A percentile compares a stretch with the other conserved stretches of the same genome.
Conservation (phyloP, 2,113 vertebrate species). For the Cochlearius cochlearius region DNA sequence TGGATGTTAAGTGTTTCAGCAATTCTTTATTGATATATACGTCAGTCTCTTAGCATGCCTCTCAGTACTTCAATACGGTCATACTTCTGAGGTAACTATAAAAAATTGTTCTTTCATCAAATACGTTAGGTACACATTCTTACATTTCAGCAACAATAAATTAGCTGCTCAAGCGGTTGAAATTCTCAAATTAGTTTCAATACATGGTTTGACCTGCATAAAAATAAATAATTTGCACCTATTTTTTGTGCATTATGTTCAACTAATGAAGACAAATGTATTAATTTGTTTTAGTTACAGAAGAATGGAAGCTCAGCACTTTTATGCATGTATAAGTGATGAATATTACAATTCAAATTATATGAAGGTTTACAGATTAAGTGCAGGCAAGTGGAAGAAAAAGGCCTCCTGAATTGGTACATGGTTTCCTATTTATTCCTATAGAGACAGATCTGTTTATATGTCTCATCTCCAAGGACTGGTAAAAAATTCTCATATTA, state of each 20-base stretch:
- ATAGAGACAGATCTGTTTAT: not conserved
- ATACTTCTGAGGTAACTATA: not conserved
- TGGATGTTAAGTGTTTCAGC: not conserved
- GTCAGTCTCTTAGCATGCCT: not conserved
- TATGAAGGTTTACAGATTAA: conserved; percentile 58
- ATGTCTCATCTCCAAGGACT: not conserved
- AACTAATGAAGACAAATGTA: conserved; percentile 72
- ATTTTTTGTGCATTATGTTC: conserved; percentile 52
- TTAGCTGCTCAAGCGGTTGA: conserved; percentile 26
- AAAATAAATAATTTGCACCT: conserved; percentile 61
- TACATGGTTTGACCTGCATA: conserved; percentile 45
- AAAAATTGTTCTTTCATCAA: not conserved
- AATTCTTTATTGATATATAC: not conserved
- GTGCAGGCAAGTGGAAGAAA: conserved; percentile 19
- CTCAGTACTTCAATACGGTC: not conserved
- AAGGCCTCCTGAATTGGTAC: not conserved
- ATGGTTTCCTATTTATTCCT: conserved; percentile 5
- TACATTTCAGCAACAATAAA: conserved; percentile 48
- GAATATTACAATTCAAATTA: conserved; percentile 59
- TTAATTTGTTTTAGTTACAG: conserved; percentile 64
- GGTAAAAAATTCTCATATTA: not conserved
- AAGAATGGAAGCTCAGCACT: conserved; percentile 48
- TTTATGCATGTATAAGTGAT: conserved; percentile 61
- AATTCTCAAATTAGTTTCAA: conserved; percentile 62
- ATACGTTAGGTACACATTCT: not conserved